A percentile compares a stretch with the other conserved stretches of the same genome.
Conservation (phyloP, 2,888 invertebrate species). For the Dasysyrphus albostriatus region DNA sequence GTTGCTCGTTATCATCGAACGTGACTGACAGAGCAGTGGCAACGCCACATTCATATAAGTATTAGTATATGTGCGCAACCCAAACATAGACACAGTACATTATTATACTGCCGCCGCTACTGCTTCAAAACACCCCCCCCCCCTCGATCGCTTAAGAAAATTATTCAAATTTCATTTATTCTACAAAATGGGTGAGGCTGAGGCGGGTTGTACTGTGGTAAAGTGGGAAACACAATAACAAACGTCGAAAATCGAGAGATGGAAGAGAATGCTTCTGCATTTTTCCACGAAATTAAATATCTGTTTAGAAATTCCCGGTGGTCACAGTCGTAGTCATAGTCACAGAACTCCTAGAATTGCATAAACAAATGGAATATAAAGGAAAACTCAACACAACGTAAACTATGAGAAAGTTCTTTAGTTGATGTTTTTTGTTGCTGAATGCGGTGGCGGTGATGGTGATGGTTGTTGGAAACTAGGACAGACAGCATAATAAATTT, state of each 20-base stretch:
- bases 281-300: constrained; percentile 70
- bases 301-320: constrained; percentile 62
- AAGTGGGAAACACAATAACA: constrained; percentile 37
- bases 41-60: not conserved
- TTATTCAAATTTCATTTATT: constrained; percentile 69
- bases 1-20: constrained; percentile 61
- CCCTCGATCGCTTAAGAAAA: constrained; percentile 34
- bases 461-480: constrained; percentile 52
- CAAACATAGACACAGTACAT: constrained; percentile 3
- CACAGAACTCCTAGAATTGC: constrained; percentile 41
- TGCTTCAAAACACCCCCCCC: too few relatives aligned
- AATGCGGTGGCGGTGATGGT: not conserved
- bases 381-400: constrained; percentile 26
- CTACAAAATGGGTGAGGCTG: not conserved
- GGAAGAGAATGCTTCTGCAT: constrained; percentile 59
- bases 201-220: not conserved
- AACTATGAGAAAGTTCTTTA: constrained; percentile 27
- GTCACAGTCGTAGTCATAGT: constrained; percentile 32
- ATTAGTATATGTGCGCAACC: not conserved
- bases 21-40: constrained; percentile 62
- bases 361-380: constrained; percentile 56
- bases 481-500: constrained; percentile 53
- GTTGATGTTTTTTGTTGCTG: constrained; percentile 9
- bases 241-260: constrained; percentile 12
- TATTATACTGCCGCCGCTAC: not conserved